Evolutionary conservation across 2,797 vertebrate species (phyloP), one percentile per base, ranked within the genome.

Genomic region (Enteromius mattozi): DNA sequence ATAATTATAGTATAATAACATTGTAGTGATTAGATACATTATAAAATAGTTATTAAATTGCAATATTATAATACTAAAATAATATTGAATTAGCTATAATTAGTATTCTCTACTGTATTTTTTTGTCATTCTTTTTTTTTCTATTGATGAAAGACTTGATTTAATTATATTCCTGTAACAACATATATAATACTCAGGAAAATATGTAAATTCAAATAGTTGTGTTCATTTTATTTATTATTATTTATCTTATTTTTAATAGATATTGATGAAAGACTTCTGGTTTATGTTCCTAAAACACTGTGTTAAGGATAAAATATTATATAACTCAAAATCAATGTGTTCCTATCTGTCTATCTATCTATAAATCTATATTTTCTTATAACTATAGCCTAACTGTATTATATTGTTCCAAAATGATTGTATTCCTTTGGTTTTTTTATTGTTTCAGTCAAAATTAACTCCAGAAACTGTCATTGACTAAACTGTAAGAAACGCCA

Each of bases 381-480:
- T 27, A 27, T 27, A 27, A 27, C 27, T 27, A 61, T 24, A 45
- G 42, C 3, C 10, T 45, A 61, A 27, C n/a, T 61, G 12, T 27
- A 6, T 61, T 33, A 66, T 66, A 17, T 33, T 30, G 33, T 6
- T 51, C 12, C 12, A 66, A 33, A 40, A 24, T 51, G 21, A 40
- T 69, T 40, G 21, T 9, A 13, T 19, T 68, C 6, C 12, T 37
- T 79, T 68, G 0, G 37, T 42, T 51, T 51, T 49, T 51, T 13
- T 3, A 66, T 51, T 76, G 59, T 77, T 69, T 59, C 4, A 0
- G 56, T 47, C 21, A 12, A 14, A 42, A 63, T 49, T 12, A 8
- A 45, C 69, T 81, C 24, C 12, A 69, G n/a, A 78, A 40, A 66
- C 49, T 24, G 70, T 66, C 40, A 51, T 35, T 33, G 77, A 70